Percentiles rank a stretch among this genome's conserved stretches.
Evolutionary conservation across 2,888 invertebrate genomes (phyloP).

Genomic region (Antheraea yamamai): DNA sequence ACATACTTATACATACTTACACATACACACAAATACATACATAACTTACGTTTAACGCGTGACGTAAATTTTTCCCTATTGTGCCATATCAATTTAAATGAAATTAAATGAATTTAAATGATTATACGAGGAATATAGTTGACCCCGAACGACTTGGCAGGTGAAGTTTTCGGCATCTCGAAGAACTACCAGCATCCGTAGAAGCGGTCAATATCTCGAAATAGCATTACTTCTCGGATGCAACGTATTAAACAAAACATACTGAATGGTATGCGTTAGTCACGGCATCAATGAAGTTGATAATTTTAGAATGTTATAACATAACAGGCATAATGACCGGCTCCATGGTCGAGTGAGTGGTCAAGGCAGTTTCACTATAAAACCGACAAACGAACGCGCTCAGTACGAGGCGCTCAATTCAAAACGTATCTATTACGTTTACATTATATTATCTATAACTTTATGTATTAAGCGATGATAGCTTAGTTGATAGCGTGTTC

Average conservation of each 20-base stretch:
- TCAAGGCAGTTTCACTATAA: conserved; percentile 5
- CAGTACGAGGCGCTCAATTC: not conserved
- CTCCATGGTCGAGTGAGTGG: conserved; percentile 13
- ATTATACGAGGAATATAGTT: not conserved
- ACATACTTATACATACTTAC: too few species aligned
- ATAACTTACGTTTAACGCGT: too few species aligned
- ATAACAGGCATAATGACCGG: conserved; percentile 11
- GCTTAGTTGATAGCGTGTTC: too few species aligned
- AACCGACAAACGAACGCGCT: not conserved
- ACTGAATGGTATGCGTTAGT: conserved; percentile 11
- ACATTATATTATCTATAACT: too few species aligned
- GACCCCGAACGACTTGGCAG: not conserved
- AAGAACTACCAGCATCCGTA: not conserved
- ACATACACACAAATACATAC: too few species aligned
- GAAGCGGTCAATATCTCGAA: conserved; percentile 4
- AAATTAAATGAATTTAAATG: too few species aligned
- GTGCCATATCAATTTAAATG: too few species aligned
- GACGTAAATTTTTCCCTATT: too few species aligned
- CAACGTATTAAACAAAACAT: conserved; percentile 12
- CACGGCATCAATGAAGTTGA: conserved; percentile 13
- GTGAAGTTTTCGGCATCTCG: not conserved
- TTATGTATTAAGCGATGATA: too few species aligned
- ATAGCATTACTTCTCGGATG: conserved; percentile 12
- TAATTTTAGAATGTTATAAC: conserved; percentile 15
- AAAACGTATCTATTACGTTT: too few species aligned